Percentiles rank a stretch among this genome's conserved stretches.
These are phyloP conservation scores for Ptychodera flava DNA, from an alignment of 35 echinoderm and acorn worm genomes.

Conservation along the genomic window DNA sequence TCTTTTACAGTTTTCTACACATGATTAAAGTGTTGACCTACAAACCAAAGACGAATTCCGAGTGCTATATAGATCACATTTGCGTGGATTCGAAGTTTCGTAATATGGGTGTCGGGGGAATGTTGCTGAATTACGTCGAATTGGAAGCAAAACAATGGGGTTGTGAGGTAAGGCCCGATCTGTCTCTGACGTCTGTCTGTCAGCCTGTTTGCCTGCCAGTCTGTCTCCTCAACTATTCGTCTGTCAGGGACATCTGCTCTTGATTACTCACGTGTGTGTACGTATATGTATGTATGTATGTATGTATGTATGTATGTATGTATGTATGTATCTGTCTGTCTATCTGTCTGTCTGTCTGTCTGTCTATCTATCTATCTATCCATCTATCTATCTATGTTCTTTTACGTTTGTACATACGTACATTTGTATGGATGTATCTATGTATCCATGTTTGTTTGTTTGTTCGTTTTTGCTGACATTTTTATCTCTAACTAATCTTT, in stretches of 20 bases:
- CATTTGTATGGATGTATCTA: neutral
- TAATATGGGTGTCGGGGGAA: neutral
- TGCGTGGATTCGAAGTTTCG: neutral
- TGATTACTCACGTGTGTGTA: neutral
- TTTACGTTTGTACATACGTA: neutral
- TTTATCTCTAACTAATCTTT: no score
- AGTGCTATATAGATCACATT: neutral
- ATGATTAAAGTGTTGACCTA: neutral
- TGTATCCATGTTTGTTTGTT: neutral
- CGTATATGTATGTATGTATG: neutral
- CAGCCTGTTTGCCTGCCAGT: neutral
- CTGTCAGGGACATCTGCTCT: neutral
- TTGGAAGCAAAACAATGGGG: neutral
- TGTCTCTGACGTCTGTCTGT: neutral
- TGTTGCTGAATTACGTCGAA: neutral
- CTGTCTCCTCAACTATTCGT: neutral
- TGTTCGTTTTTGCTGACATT: no score
- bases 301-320: conserved; percentile 2
- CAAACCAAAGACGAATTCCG: neutral
- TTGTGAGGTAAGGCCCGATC: neutral
- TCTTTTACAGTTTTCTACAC: neutral
- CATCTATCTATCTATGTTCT: neutral
- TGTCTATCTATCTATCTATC: neutral
- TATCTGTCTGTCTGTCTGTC: neutral
- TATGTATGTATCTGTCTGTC: neutral